Evolutionary conservation across 1,140 invertebrate species (phyloP).

Genomic region (Oreohelix idahoensis): DNA sequence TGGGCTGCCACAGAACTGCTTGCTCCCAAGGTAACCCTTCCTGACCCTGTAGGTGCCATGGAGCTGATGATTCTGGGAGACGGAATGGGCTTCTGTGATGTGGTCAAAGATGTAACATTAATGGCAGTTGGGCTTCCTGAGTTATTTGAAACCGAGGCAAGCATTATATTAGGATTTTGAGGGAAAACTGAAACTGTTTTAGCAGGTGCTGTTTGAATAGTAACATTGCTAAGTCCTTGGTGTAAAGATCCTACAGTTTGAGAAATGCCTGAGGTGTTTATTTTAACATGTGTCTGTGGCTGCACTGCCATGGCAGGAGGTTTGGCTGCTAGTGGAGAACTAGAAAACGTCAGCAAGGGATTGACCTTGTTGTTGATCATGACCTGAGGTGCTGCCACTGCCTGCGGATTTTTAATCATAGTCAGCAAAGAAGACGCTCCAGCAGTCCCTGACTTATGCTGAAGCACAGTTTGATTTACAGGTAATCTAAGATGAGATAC

Average conservation of each 20-base stretch:
- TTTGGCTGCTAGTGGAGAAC: not conserved
- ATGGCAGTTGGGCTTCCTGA: not conserved
- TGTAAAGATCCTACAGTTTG: not conserved
- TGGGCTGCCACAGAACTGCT: not conserved
- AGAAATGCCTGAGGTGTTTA: not conserved
- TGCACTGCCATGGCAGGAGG: not conserved
- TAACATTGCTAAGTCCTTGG: not conserved
- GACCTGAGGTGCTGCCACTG: not conserved
- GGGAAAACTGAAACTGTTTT: not conserved
- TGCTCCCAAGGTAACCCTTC: not conserved
- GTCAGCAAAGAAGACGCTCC: constrained; percentile 3
- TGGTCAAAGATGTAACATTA: not conserved
- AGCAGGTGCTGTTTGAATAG: not conserved
- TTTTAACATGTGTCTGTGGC: not conserved
- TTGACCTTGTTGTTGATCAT: not conserved
- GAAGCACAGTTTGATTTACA: not conserved
- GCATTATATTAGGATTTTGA: too few relatives aligned
- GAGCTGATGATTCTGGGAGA: constrained; percentile 17
- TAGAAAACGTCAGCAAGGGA: constrained; percentile 4
- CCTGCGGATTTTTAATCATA: not conserved
- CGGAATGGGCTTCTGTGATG: constrained; percentile 15
- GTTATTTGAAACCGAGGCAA: not conserved
- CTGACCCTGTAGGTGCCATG: not conserved
- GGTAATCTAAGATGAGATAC: not conserved
- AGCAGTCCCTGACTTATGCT: not conserved